Evolutionary conservation across 2,113 vertebrate species (phyloP).

Genomic region (Pipa parva): DNA sequence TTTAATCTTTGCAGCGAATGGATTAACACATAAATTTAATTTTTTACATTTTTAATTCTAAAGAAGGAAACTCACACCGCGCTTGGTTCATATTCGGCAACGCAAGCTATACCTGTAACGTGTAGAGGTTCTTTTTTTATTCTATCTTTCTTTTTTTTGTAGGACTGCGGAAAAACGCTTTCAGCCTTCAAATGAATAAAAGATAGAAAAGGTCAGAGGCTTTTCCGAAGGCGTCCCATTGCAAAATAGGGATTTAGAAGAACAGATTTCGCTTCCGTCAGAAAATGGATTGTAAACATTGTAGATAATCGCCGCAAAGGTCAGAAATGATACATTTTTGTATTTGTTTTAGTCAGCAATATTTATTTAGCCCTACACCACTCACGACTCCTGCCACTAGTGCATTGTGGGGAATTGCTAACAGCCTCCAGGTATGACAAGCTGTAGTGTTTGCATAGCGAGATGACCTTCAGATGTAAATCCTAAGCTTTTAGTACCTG

Average conservation of each 20-base stretch:
- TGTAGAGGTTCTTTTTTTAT: too few species aligned
- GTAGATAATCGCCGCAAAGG: slow-evolving; percentile 11
- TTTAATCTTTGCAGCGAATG: too few species aligned
- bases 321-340: slow-evolving; percentile 24
- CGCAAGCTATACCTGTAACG: too few species aligned
- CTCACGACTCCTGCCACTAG: neutral
- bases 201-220: neutral
- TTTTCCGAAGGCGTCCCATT: neutral
- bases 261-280: neutral
- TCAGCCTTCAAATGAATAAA: slow-evolving; percentile 13
- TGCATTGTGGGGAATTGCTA: neutral
- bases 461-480: slow-evolving; percentile 33
- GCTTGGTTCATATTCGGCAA: too few species aligned
- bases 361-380: slow-evolving; percentile 9
- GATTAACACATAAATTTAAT: too few species aligned
- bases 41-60: too few species aligned
- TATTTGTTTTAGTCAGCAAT: slow-evolving; percentile 11
- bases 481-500: slow-evolving; percentile 6
- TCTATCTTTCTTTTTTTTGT: too few species aligned
- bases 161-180: neutral
- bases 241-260: slow-evolving; percentile 16
- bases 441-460: slow-evolving; percentile 15
- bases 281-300: neutral
- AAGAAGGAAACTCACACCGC: too few species aligned
- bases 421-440: slow-evolving; percentile 4